Percentiles rank a stretch among this genome's conserved stretches.
These are phyloP conservation scores for Felis chaus DNA, from an alignment of 2,113 vertebrate genomes.

Conservation along the genomic window DNA sequence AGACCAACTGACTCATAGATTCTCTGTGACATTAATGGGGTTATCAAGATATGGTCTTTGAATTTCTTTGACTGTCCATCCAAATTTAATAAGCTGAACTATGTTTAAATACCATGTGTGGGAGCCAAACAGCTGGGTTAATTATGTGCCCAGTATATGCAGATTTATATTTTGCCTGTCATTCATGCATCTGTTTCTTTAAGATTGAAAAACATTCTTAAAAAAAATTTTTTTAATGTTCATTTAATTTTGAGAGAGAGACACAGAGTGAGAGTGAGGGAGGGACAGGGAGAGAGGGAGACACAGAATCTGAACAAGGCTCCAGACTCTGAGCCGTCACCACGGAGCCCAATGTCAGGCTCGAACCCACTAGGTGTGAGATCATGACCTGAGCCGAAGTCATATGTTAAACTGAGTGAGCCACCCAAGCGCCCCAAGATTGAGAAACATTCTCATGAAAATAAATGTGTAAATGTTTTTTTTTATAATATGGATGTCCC, in stretches of 20 bases:
- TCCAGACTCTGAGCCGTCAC: too few relatives aligned
- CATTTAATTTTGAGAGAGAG: too few relatives aligned
- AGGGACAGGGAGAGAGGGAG: too few relatives aligned
- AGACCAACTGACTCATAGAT: not conserved
- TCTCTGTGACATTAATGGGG: slow-evolving; percentile 49
- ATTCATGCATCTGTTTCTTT: not conserved
- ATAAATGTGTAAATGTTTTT: not conserved
- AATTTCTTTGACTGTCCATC: slow-evolving; percentile 60
- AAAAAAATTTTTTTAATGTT: too few relatives aligned
- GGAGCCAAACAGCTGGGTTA: not conserved
- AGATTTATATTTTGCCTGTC: slow-evolving; percentile 19
- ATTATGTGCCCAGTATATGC: slow-evolving; percentile 31
- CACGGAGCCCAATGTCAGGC: too few relatives aligned
- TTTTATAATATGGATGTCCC: not conserved
- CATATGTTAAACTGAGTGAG: too few relatives aligned
- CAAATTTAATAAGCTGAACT: slow-evolving; percentile 47
- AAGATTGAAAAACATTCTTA: not conserved
- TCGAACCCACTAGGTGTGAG: too few relatives aligned
- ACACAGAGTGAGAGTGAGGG: too few relatives aligned
- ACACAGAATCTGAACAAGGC: too few relatives aligned
- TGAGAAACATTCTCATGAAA: not conserved
- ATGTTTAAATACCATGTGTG: slow-evolving; percentile 31
- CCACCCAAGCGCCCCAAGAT: not conserved
- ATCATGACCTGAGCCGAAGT: too few relatives aligned
- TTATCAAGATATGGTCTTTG: slow-evolving; percentile 48